Evolutionary conservation across 2,113 vertebrate genomes (phyloP).

Genomic region (Barnardius zonarius): DNA sequence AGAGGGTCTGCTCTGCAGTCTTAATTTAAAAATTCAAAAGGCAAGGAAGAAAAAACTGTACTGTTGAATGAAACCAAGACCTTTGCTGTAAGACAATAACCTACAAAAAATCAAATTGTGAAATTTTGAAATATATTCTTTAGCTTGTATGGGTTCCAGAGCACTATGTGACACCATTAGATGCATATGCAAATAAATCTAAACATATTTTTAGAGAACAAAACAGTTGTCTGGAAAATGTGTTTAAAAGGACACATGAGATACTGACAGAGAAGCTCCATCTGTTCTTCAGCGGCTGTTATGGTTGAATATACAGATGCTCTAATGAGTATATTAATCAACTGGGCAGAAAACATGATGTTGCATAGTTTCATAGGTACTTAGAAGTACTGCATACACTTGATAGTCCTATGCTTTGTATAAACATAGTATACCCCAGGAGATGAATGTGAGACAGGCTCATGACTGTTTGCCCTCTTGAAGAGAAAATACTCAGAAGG

Average conservation of each 20-base stretch:
- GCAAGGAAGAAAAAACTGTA: background rate
- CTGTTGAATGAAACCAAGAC: background rate
- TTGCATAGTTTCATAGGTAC: background rate
- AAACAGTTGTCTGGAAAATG: background rate
- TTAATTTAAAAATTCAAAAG: background rate
- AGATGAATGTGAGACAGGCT: background rate
- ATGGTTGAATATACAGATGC: background rate
- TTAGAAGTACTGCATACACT: background rate
- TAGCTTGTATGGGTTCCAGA: background rate
- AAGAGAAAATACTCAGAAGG: background rate
- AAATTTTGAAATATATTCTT: background rate
- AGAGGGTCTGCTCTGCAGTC: background rate
- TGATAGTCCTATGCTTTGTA: background rate
- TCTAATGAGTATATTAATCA: background rate
- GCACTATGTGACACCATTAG: background rate
- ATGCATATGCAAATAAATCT: background rate
- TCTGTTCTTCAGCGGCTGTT: background rate
- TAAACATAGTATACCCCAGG: background rate
- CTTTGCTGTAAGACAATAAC: background rate
- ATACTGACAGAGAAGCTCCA: background rate
- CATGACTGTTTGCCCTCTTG: background rate
- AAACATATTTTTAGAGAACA: background rate
- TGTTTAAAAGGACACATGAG: background rate
- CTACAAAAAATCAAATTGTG: background rate
- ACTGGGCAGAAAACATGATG: background rate